Conservation (phyloP, 2,113 vertebrate species). For the Peromyscus leucopus region DNA sequence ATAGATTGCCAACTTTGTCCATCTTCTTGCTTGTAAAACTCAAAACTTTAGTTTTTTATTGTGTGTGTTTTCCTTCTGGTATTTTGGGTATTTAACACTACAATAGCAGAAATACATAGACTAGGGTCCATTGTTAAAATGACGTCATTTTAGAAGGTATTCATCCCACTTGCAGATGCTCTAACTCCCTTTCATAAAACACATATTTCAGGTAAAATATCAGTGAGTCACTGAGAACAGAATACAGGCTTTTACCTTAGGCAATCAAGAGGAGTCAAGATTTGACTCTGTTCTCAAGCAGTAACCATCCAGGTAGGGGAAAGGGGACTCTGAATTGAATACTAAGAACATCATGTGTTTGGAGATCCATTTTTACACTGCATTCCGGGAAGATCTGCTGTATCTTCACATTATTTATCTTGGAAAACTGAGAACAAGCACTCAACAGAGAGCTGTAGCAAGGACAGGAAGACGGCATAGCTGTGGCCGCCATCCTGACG, state of each 20-base stretch:
- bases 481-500: not conserved
- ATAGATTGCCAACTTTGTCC: slow-evolving; percentile 4
- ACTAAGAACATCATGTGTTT: slow-evolving; percentile 10
- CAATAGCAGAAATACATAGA: not conserved
- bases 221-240: not conserved
- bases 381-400: slow-evolving; percentile 47
- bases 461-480: not conserved
- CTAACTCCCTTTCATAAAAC: slow-evolving; percentile 9
- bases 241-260: not conserved
- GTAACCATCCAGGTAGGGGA: not conserved
- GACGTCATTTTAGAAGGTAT: not conserved
- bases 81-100: slow-evolving; percentile 23
- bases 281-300: slow-evolving; percentile 7
- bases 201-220: slow-evolving; percentile 8
- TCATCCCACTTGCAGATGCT: not conserved
- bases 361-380: slow-evolving; percentile 22
- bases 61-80: slow-evolving; percentile 15
- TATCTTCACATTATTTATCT: slow-evolving; percentile 1
- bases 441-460: slow-evolving; percentile 17
- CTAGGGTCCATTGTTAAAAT: not conserved
- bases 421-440: slow-evolving; percentile 57
- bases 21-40: slow-evolving; percentile 23
- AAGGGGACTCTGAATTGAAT: slow-evolving; percentile 13
- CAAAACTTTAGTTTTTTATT: slow-evolving; percentile 17
- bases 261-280: not conserved